Conservation (phyloP, 2,888 invertebrate species). For the Sepioteuthis lessoniana region DNA sequence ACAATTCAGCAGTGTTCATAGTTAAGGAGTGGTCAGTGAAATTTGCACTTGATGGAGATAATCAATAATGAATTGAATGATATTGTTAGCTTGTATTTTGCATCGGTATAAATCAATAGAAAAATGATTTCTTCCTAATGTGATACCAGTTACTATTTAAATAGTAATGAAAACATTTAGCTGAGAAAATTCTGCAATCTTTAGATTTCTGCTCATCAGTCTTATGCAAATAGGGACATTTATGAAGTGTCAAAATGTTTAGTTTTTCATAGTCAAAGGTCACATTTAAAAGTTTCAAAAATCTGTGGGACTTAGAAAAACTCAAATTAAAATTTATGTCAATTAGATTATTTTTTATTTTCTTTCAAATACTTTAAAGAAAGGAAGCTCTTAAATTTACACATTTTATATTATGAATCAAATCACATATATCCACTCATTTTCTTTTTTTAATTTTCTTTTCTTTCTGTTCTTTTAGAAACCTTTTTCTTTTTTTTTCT, state of each 20-base stretch:
- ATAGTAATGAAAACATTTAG: too few relatives aligned
- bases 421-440: not conserved
- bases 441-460: not conserved
- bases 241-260: not conserved
- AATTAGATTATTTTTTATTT: not conserved
- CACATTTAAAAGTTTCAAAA: not conserved
- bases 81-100: not conserved
- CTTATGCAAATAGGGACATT: too few relatives aligned
- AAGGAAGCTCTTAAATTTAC: not conserved
- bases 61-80: not conserved
- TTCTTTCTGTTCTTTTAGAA: not conserved
- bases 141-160: too few relatives aligned
- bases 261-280: not conserved
- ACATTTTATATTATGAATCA: not conserved
- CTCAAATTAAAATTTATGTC: not conserved
- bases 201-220: too few relatives aligned
- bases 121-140: too few relatives aligned
- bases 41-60: too few relatives aligned
- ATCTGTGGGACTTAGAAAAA: not conserved
- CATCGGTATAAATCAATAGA: not conserved
- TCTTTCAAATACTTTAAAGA: not conserved
- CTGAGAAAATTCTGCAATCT: too few relatives aligned
- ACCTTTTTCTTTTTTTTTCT: too few relatives aligned
- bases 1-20: not conserved
- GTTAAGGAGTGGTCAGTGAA: too few relatives aligned